These are phyloP conservation scores for Conger conger DNA, from an alignment of 2,113 vertebrate species.

Conservation along the genomic window DNA sequence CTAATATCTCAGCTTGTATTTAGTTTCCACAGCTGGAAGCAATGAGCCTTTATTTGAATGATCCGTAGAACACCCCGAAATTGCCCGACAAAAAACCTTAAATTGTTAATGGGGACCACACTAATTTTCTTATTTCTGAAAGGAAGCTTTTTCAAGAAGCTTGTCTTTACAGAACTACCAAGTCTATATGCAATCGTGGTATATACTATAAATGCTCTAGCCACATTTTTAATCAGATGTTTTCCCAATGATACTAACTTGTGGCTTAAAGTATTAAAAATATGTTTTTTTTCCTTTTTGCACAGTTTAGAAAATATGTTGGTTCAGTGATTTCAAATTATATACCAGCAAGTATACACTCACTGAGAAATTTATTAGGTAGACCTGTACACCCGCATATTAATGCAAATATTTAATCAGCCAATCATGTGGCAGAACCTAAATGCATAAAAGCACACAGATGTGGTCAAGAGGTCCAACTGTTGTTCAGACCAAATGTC, in stretches of 20 bases:
- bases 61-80: constrained; percentile 69
- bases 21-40: constrained; percentile 70
- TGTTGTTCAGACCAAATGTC: too few relatives aligned
- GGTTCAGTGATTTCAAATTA: neutral
- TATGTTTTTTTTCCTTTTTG: neutral
- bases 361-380: too few relatives aligned
- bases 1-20: constrained; percentile 44
- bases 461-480: too few relatives aligned
- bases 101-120: constrained; percentile 73
- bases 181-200: neutral
- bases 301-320: neutral
- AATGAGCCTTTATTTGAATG: constrained; percentile 67
- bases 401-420: too few relatives aligned
- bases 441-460: too few relatives aligned
- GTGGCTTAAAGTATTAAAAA: neutral
- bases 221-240: neutral
- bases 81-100: constrained; percentile 71
- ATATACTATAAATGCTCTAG: constrained; percentile 6
- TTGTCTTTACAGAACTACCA: neutral
- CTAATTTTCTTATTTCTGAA: constrained; percentile 69
- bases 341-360: neutral
- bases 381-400: too few relatives aligned
- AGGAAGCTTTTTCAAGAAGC: constrained; percentile 48
- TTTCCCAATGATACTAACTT: constrained; percentile 15
- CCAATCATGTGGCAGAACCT: too few relatives aligned